Base-by-base conservation (phyloP, 2,113 vertebrate genomes). In the Calyptommatus sinebrachiatus region DNA sequence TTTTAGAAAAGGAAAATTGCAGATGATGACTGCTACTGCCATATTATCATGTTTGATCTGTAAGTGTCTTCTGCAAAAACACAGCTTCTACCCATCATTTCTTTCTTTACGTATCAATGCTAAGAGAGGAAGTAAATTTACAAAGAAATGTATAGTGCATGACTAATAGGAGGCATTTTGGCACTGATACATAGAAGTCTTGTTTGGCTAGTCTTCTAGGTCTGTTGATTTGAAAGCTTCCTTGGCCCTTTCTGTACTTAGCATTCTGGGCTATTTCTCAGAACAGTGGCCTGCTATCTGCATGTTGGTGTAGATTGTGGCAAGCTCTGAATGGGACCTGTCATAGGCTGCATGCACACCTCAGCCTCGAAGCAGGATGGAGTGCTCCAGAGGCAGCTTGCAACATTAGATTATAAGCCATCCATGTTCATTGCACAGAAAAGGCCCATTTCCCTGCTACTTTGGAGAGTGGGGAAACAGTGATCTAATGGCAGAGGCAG, bases 31-130 rank as follows among this genome's bases (percentile, higher is more conserved):
- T 26, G 81, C 8, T 18, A 31, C 18, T 74, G 62, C 79, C 22
- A 69, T 5, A 48, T 60, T 69, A 68, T 74, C 35, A 31, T 18
- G 73, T 74, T 75, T 78, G 53, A 63, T 73, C 35, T 73, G 72
- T 74, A 65, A 77, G 71, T 26, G 11, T 22, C 24, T 41, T 53
- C 35, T 10, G 20, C 22, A 41, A 29, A 69, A 61, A 61, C 11
- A 61, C 11, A 66, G 41, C n/a, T 41, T 75, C 50, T 26, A 18
- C 28, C 29, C 24, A n/a, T 80, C 79, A 74, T 65, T 41, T 21
- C 16, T 48, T 28, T 5, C 66, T 67, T 57, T 71, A 53, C 35
- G 3, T 22, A 69, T 29, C 16, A 81, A 61, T 60, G 50, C 24
- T 35, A 24, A 14, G 26, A 65, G 9, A 4, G 9, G 73, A 61